Conservation (phyloP, 2,888 invertebrate species). For the Dimorphilus gyrociliatus region DNA sequence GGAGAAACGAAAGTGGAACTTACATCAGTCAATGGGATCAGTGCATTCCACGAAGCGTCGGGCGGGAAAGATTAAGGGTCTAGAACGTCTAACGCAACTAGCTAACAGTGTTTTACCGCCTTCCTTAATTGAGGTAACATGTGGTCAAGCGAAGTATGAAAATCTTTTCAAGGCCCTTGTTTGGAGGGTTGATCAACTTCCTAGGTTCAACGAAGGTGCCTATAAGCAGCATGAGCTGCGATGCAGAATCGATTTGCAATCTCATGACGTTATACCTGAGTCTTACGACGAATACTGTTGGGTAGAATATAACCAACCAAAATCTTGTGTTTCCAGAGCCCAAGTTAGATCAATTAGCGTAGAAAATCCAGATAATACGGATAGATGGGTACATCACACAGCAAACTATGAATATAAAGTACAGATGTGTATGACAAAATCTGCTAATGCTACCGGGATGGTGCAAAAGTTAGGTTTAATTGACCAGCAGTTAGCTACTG, state of each 20-base stretch:
- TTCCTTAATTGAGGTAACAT: conserved; percentile 46
- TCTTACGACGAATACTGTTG: conserved; percentile 68
- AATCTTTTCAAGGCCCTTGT: conserved; percentile 92
- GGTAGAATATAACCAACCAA: conserved; percentile 96
- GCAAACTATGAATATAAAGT: conserved; percentile 57
- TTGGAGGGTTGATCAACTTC: conserved; percentile 90
- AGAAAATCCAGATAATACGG: conserved; percentile 70
- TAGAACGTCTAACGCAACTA: conserved; percentile 35
- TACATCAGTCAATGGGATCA: too few relatives aligned
- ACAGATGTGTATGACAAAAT: too few relatives aligned
- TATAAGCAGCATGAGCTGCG: conserved; percentile 93
- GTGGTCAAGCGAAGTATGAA: conserved; percentile 90
- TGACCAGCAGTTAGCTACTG: too few relatives aligned
- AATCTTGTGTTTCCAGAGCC: conserved; percentile 65
- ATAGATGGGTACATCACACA: conserved; percentile 90
- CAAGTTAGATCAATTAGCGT: conserved; percentile 67
- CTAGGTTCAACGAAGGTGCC: conserved; percentile 96
- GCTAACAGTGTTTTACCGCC: conserved; percentile 31
- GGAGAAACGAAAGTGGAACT: conserved; percentile 89
- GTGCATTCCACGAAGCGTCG: conserved; percentile 64
- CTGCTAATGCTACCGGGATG: conserved; percentile 3
- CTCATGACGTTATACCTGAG: conserved; percentile 91
- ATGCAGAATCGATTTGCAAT: conserved; percentile 81
- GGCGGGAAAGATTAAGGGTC: conserved; percentile 44
- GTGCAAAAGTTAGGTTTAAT: too few relatives aligned